Percentiles rank a stretch among this genome's conserved stretches.
Evolutionary conservation across 1,140 invertebrate species (phyloP).

Genomic region (Anoplophora glabripennis): DNA sequence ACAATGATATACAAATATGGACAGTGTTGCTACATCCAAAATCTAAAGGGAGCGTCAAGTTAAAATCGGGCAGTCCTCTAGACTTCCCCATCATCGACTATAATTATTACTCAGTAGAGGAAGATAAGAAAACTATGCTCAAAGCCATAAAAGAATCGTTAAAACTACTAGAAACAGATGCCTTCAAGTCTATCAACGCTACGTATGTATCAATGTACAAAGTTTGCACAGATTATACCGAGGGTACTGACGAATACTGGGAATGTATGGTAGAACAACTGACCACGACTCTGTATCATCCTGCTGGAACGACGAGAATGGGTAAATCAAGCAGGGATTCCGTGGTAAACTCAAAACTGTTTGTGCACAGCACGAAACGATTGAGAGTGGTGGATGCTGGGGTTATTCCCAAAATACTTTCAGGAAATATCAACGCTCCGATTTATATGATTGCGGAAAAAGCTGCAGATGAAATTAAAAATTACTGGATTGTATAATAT

Average conservation of each 20-base stretch:
- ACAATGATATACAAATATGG: slow-evolving; percentile 53
- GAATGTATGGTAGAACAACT: slow-evolving; percentile 18
- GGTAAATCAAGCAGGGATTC: slow-evolving; percentile 50
- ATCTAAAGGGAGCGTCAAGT: slow-evolving; percentile 66
- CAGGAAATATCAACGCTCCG: slow-evolving; percentile 52
- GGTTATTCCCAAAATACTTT: slow-evolving; percentile 41
- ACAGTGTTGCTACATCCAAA: slow-evolving; percentile 68
- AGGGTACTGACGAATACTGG: slow-evolving; percentile 14
- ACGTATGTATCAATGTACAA: neutral
- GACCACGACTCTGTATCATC: slow-evolving; percentile 45
- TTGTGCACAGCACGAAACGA: slow-evolving; percentile 47
- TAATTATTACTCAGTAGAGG: slow-evolving; percentile 62
- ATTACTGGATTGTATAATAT: neutral
- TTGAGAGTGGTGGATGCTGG: slow-evolving; percentile 52
- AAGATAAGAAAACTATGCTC: slow-evolving; percentile 56
- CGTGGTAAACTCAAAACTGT: slow-evolving; percentile 50
- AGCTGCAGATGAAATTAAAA: slow-evolving; percentile 1
- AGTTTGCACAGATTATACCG: slow-evolving; percentile 21
- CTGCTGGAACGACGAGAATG: slow-evolving; percentile 60
- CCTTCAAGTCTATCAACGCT: slow-evolving; percentile 51
- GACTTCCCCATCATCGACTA: slow-evolving; percentile 74
- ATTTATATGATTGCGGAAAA: slow-evolving; percentile 53
- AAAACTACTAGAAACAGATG: slow-evolving; percentile 48
- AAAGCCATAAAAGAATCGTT: slow-evolving; percentile 52
- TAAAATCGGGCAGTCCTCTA: slow-evolving; percentile 65